Percentiles rank a stretch among this genome's conserved stretches.
Evolutionary conservation across 92 coral and sea anemone genomes (phyloP).

Genomic region (Nematostella vectensis): DNA sequence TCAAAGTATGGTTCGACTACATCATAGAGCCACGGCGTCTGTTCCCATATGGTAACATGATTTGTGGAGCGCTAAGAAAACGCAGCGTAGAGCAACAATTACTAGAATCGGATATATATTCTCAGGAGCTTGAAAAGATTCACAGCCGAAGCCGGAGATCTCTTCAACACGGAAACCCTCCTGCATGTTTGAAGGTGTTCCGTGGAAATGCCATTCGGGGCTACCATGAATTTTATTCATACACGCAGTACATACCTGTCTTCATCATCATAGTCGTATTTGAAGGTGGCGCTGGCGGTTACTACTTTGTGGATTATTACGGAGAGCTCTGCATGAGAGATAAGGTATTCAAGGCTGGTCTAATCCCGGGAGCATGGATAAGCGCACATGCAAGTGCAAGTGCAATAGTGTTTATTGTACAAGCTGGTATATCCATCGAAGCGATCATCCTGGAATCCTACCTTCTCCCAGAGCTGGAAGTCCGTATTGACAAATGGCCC

Average conservation of each 20-base stretch:
- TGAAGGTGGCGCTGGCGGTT: slow-evolving; percentile 78
- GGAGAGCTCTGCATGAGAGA: slow-evolving; percentile 72
- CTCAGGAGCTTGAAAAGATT: slow-evolving; percentile 58
- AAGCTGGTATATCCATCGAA: slow-evolving; percentile 81
- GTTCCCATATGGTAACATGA: slow-evolving; percentile 65
- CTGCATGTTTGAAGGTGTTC: slow-evolving; percentile 41
- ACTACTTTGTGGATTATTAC: slow-evolving; percentile 68
- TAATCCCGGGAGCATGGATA: slow-evolving; percentile 90
- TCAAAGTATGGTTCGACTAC: slow-evolving; percentile 52
- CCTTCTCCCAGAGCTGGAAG: slow-evolving; percentile 77
- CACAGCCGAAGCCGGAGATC: slow-evolving; percentile 53
- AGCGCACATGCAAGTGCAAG: slow-evolving; percentile 83
- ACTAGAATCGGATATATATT: slow-evolving; percentile 76
- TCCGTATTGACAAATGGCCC: slow-evolving; percentile 84
- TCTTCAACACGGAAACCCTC: slow-evolving; percentile 33
- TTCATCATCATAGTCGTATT: slow-evolving; percentile 73
- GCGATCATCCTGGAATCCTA: slow-evolving; percentile 76
- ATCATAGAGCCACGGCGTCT: slow-evolving; percentile 54
- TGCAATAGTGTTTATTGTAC: slow-evolving; percentile 43
- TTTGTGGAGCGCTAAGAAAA: slow-evolving; percentile 67
- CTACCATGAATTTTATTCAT: slow-evolving; percentile 58
- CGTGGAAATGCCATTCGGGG: slow-evolving; percentile 42
- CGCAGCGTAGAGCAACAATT: slow-evolving; percentile 62
- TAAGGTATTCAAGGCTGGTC: slow-evolving; percentile 51
- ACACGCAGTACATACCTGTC: slow-evolving; percentile 49